Evolutionary conservation across 2,113 vertebrate genomes (phyloP).

Genomic region (Nipponia nippon): DNA sequence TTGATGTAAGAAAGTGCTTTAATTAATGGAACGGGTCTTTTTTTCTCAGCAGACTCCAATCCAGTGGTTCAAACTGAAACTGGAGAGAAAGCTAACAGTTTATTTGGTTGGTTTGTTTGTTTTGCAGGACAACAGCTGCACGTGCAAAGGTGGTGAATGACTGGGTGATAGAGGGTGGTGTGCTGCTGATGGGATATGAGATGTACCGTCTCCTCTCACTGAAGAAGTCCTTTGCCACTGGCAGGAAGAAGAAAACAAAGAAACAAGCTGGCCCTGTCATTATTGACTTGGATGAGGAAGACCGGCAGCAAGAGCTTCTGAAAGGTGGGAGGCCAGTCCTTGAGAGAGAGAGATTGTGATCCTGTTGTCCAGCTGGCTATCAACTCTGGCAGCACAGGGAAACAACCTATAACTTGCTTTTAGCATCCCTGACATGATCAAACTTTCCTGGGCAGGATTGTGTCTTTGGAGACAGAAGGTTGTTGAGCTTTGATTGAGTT

Average conservation of each 20-base stretch:
- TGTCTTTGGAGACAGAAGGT: neutral
- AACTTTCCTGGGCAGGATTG: neutral
- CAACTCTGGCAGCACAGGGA: neutral
- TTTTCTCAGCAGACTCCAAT: neutral
- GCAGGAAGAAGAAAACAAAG: conserved; percentile 96
- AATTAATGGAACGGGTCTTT: neutral
- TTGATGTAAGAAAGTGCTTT: neutral
- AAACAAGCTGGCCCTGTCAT: conserved; percentile 94
- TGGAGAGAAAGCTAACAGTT: neutral
- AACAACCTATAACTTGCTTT: neutral
- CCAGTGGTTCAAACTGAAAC: neutral
- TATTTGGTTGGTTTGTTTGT: neutral
- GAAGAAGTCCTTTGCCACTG: conserved; percentile 94
- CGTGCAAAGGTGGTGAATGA: conserved; percentile 95
- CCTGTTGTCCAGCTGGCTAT: neutral
- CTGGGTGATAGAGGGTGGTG: conserved; percentile 91
- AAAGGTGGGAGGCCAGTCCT: conserved; percentile 77
- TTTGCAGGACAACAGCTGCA: conserved; percentile 86
- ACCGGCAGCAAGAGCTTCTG: conserved; percentile 94
- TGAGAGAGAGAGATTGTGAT: neutral
- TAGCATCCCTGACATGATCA: neutral
- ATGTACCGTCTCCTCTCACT: conserved; percentile 98
- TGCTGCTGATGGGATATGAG: conserved; percentile 97
- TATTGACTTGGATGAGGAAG: conserved; percentile 98
- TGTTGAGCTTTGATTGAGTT: neutral